phyloP scores from a whole-genome alignment of 2,797 vertebrate species.

The Orientallactaga sibirica region DNA sequence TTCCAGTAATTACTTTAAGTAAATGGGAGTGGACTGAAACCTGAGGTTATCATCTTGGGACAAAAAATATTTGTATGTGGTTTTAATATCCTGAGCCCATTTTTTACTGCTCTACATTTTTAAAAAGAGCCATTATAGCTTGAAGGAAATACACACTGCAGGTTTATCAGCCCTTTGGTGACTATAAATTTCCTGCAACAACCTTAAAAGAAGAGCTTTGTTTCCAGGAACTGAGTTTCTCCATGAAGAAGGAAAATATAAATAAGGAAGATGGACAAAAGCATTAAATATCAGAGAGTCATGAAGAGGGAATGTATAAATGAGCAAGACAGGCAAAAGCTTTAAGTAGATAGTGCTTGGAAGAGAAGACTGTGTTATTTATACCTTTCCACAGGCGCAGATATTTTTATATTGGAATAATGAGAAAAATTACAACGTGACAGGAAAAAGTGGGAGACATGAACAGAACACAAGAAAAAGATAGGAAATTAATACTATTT shows the following conservation, averaged over 20 bases:
- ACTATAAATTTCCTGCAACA: conserved; percentile 26
- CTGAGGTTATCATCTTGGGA: conserved; percentile 60
- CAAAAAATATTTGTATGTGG: conserved; percentile 70
- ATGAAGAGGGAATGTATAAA: neutral
- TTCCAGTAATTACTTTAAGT: conserved; percentile 81
- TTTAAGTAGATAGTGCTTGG: neutral
- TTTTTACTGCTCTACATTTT: conserved; percentile 61
- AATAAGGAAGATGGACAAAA: conserved; percentile 36
- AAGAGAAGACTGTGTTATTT: neutral
- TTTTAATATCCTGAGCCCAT: conserved; percentile 72
- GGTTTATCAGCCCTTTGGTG: conserved; percentile 61
- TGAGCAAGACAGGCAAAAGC: conserved; percentile 5
- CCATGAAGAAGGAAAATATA: neutral
- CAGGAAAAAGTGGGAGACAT: neutral
- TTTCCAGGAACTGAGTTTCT: conserved; percentile 66
- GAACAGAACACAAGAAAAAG: neutral
- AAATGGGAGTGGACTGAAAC: conserved; percentile 63
- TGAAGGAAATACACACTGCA: neutral
- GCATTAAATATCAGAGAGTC: neutral
- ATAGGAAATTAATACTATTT: neutral
- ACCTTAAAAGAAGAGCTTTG: conserved; percentile 58
- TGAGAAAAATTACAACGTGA: neutral
- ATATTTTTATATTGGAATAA: neutral
- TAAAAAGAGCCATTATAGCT: conserved; percentile 66
- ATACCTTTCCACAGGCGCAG: neutral